Evolutionary conservation across 2,113 vertebrate species (phyloP), one percentile per base, ranked within the genome.

Genomic region (Otis tarda): DNA sequence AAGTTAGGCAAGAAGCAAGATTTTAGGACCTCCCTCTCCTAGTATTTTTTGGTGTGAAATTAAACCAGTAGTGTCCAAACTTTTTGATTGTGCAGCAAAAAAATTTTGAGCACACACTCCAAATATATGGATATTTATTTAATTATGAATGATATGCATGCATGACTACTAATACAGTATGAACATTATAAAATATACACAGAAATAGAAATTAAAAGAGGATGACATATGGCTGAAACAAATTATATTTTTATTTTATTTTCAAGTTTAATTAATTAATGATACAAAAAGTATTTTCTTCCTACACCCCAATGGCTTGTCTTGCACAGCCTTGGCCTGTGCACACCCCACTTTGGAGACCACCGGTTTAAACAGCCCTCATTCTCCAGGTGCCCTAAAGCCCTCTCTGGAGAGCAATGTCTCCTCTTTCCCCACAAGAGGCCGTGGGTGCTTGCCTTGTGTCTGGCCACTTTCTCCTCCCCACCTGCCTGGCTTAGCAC

Each of bases 101-200:
- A 24, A 21, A 7, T 39, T 73, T 33, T 73, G 35, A 89, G 35
- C 45, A 35, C 0, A 0, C 4, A 1, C 2, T 1, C 1, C 11
- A 28, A 12, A 2, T 14, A 45, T 8, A 56, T 18, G 11, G 31
- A 4, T 33, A 55, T 57, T 17, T 70, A 74, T 41, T 64, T 81
- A 64, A 49, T 4, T 45, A 28, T 33, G 63, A 79, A 47, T 55
- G 55, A 55, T 18, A 49, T n/a, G 35, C 25, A 28, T 43, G 4
- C 60, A 52, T 1, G 1, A 87, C 14, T 76, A 71, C 4, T 22
- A 50, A 45, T 28, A 41, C 12, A 49, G 14, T 45, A 41, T 7
- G 14, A 81, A n/a, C 17, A 24, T 52, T 56, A 57, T 22, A 45
- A 76, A 81, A 53, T 6, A 39, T 11, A 23, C 6, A 41, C 14